Conservation (phyloP, 1,140 invertebrate genomes). For the Agrilus planipennis region DNA sequence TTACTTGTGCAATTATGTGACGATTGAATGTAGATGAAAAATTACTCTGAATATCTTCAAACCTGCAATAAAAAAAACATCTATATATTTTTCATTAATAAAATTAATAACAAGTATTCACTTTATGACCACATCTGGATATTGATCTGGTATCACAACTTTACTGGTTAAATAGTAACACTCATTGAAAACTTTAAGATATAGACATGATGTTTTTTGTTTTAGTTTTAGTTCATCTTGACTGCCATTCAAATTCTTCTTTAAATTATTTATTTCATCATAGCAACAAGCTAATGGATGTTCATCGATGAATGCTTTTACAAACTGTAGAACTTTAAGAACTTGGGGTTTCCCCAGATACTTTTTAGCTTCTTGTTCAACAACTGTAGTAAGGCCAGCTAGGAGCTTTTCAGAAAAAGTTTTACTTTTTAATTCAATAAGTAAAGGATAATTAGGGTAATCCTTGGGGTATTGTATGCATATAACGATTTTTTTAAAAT, state of each 20-base stretch:
- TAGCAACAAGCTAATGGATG: conserved; percentile 63
- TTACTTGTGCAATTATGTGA: conserved; percentile 51
- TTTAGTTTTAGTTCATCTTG: conserved; percentile 52
- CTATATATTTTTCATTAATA: not conserved
- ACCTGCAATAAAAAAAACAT: conserved; percentile 23
- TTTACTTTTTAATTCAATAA: conserved; percentile 65
- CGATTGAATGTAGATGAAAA: conserved; percentile 49
- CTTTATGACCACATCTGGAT: conserved; percentile 46
- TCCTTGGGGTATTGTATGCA: conserved; percentile 54
- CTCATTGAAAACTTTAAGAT: conserved; percentile 45
- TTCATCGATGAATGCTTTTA: conserved; percentile 55
- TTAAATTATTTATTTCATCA: conserved; percentile 56
- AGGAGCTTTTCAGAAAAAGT: conserved; percentile 52
- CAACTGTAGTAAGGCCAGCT: conserved; percentile 46
- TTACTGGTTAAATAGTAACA: conserved; percentile 48
- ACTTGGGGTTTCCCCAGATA: conserved; percentile 47
- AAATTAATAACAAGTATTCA: conserved; percentile 29
- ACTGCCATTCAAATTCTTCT: conserved; percentile 36
- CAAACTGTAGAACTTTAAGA: conserved; percentile 43
- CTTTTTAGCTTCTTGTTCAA: conserved; percentile 54
- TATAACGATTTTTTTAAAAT: conserved; percentile 48
- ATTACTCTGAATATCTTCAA: conserved; percentile 47
- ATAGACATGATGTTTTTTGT: conserved; percentile 52
- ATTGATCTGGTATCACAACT: conserved; percentile 51
- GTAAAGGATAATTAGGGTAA: conserved; percentile 44